These are phyloP conservation scores for Ceratothoa steindachneri DNA, from an alignment of 2,888 invertebrate genomes.

Conservation along the genomic window DNA sequence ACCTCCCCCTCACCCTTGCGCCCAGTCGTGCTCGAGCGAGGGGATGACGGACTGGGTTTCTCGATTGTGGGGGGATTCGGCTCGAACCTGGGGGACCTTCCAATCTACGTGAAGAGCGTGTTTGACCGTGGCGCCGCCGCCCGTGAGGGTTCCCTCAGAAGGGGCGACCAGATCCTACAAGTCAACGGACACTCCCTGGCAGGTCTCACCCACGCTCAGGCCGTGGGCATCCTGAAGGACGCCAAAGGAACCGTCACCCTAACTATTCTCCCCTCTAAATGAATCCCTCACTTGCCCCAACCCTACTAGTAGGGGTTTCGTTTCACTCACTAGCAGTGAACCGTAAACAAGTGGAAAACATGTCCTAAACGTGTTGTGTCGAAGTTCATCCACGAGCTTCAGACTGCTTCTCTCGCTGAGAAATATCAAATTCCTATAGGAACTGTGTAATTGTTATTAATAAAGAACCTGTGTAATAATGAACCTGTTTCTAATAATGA, in stretches of 20 bases:
- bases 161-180: conserved; percentile 55
- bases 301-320: too few relatives aligned
- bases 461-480: too few relatives aligned
- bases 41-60: conserved; percentile 59
- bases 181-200: conserved; percentile 54
- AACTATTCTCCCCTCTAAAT: conserved; percentile 52
- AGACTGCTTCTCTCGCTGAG: too few relatives aligned
- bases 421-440: too few relatives aligned
- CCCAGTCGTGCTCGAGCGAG: conserved; percentile 56
- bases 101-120: conserved; percentile 58
- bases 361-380: too few relatives aligned
- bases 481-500: too few relatives aligned
- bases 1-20: conserved; percentile 30
- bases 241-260: conserved; percentile 58
- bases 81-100: conserved; percentile 58
- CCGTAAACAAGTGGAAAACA: too few relatives aligned
- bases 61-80: conserved; percentile 59
- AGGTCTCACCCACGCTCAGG: conserved; percentile 55
- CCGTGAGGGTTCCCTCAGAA: conserved; percentile 52
- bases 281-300: too few relatives aligned
- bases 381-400: too few relatives aligned
- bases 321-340: too few relatives aligned
- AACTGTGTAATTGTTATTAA: too few relatives aligned
- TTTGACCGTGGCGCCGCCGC: conserved; percentile 54
- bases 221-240: conserved; percentile 55